Evolutionary conservation across 2,797 vertebrate genomes (phyloP).

Genomic region (Chlorospingus semifuscus): DNA sequence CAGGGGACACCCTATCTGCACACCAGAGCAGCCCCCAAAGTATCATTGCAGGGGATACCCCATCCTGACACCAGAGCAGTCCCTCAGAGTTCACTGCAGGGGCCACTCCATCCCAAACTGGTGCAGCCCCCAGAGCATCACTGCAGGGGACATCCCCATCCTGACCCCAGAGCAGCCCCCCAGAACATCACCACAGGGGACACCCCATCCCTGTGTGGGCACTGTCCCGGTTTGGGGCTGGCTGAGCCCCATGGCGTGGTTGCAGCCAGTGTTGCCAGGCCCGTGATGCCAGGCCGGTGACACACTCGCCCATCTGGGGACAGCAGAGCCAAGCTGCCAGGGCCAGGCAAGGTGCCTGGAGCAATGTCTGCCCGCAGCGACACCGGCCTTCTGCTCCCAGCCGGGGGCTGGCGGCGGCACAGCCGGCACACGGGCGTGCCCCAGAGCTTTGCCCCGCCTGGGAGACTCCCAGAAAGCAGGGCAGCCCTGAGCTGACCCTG

Average conservation of each 20-base stretch:
- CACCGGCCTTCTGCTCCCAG: neutral
- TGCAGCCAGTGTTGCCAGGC: neutral
- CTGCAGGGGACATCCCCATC: neutral
- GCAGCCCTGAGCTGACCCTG: neutral
- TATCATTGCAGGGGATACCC: no score
- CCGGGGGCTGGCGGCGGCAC: neutral
- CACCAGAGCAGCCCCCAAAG: neutral
- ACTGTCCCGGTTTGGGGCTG: neutral
- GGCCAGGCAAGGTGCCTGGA: neutral
- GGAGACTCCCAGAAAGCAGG: neutral
- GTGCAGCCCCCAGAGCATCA: no score
- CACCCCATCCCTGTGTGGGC: rapidly evolving
- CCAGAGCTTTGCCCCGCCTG: neutral
- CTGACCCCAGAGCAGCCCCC: rapidly evolving
- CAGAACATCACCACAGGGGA: rapidly evolving
- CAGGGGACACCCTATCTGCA: no score
- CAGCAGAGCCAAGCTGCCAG: neutral
- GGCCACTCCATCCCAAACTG: neutral
- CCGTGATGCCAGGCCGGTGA: neutral
- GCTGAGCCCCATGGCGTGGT: rapidly evolving
- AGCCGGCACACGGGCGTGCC: neutral
- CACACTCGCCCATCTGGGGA: neutral
- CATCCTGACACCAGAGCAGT: neutral
- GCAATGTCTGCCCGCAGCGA: neutral
- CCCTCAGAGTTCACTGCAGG: rapidly evolving